Conservation (phyloP, 1,140 invertebrate species). For the Cepaea nemoralis region DNA sequence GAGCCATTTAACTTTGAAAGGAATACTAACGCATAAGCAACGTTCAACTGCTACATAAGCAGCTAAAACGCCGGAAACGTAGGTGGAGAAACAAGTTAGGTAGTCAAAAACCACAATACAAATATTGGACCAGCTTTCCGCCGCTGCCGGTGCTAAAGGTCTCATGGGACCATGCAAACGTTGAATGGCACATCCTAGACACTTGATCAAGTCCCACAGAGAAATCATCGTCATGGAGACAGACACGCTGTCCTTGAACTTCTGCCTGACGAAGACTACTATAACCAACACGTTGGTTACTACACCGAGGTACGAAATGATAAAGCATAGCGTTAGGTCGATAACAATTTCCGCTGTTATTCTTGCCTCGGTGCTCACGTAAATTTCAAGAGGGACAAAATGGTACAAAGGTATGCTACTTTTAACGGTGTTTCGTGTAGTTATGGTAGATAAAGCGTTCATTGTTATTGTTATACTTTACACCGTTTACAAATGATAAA, state of each 20-base stretch:
- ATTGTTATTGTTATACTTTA: too few species aligned
- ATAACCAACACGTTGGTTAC: constrained; percentile 12
- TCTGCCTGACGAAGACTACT: constrained; percentile 9
- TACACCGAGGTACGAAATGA: background rate
- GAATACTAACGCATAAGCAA: constrained; percentile 26
- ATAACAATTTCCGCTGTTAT: background rate
- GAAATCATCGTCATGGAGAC: constrained; percentile 6
- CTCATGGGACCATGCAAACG: constrained; percentile 9
- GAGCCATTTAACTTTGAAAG: constrained; percentile 21
- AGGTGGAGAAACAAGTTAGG: constrained; percentile 8
- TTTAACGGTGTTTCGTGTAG: too few species aligned
- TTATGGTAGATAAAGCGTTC: too few species aligned
- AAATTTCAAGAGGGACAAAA: constrained; percentile 16
- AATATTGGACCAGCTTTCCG: constrained; percentile 13
- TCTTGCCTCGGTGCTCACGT: background rate
- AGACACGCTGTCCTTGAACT: constrained; percentile 17
- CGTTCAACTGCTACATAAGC: constrained; percentile 20
- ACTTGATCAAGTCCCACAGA: constrained; percentile 17
- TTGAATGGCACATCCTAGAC: background rate
- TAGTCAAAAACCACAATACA: background rate
- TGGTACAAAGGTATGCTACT: background rate
- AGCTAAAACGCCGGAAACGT: constrained; percentile 18
- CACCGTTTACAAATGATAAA: too few species aligned
- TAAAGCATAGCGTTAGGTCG: background rate
- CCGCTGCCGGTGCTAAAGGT: background rate